Base-by-base conservation (phyloP, 1,140 invertebrate species). In the Propsilocerus akamusi region DNA sequence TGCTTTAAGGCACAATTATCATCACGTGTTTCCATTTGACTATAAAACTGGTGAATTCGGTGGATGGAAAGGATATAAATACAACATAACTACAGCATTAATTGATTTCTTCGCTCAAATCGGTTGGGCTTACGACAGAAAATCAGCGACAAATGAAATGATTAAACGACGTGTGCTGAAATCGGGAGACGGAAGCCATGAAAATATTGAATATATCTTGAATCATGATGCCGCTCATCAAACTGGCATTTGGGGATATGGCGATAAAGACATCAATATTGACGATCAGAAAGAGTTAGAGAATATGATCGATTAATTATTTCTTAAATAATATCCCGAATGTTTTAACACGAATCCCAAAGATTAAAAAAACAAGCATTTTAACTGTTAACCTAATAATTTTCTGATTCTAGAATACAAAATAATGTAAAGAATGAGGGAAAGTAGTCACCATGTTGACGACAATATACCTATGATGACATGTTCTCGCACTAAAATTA, bases 1-100 rank as follows among this genome's bases (percentile, higher is more conserved):
- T n/a, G n/a, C n/a, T n/a, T n/a, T n/a, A 1, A 20, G 14, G 14
- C 91, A 95, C 63, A 96, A 95, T 66, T 97, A 90, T 66, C 92
- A 97, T 62, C 93, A 97, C 61, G 86, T 87, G 1, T 84, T 84
- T 60, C 89, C 90, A 0, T 86, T 81, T 74, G 92, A 97, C 61
- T 92, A 93, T 62, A 78, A 83, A 56, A 86, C 86, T 0, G 81
- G 82, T 2, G 91, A 96, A 57, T 67, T 86, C 2, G 83, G 82
- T 1, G 66, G 72, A 37, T 76, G 75, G 48, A 65, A 62, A 7
- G 66, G 72, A 37, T 76, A 75, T 49, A 65, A 62, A 7, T 68
- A 77, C 34, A 86, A 87, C 56, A 56, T 78, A 1, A 83, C 80
- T 0, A 85, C 82, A 0, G 72, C 57, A 0, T 81, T 86, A 53